A percentile compares a stretch with the other conserved stretches of the same genome.
These are phyloP conservation scores for Sebastes minor DNA, from an alignment of 2,797 vertebrate genomes.

Conservation along the genomic window DNA sequence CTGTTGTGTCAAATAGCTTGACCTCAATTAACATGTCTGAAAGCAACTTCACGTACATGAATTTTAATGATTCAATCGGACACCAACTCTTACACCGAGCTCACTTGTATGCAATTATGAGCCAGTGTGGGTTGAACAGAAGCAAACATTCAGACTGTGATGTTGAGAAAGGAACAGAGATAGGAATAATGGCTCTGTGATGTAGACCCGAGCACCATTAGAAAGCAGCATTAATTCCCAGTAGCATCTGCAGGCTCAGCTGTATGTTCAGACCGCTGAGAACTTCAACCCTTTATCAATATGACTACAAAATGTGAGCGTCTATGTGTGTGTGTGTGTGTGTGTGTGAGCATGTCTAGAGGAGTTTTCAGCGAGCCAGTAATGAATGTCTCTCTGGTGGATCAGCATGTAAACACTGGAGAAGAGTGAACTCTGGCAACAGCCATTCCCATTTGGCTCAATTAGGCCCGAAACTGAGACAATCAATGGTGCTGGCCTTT, in stretches of 20 bases:
- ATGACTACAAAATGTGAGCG: slow-evolving; percentile 50
- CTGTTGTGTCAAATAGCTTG: slow-evolving; percentile 37
- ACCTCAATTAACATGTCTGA: slow-evolving; percentile 54
- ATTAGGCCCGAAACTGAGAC: slow-evolving; percentile 84
- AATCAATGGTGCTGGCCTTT: slow-evolving; percentile 80
- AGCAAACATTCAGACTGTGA: slow-evolving; percentile 43
- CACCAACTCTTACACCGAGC: slow-evolving; percentile 35
- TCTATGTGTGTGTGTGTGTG: neutral
- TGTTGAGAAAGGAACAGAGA: slow-evolving; percentile 39
- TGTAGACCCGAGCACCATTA: slow-evolving; percentile 58
- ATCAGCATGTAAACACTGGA: slow-evolving; percentile 81
- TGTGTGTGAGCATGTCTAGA: slow-evolving; percentile 47
- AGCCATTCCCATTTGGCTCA: slow-evolving; percentile 87
- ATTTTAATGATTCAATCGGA: slow-evolving; percentile 53
- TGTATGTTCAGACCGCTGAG: slow-evolving; percentile 56
- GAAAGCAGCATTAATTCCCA: slow-evolving; percentile 70
- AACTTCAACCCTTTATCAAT: slow-evolving; percentile 67
- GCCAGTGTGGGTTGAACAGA: slow-evolving; percentile 33
- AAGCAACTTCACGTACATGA: slow-evolving; percentile 26
- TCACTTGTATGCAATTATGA: slow-evolving; percentile 49
- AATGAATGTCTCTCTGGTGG: slow-evolving; percentile 78
- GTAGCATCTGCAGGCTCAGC: slow-evolving; percentile 69
- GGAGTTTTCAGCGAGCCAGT: slow-evolving; percentile 68
- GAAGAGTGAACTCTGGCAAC: slow-evolving; percentile 83
- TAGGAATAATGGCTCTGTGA: slow-evolving; percentile 60